phyloP scores from a whole-genome alignment of 1,140 invertebrate species.

The Zophobas atratus region DNA sequence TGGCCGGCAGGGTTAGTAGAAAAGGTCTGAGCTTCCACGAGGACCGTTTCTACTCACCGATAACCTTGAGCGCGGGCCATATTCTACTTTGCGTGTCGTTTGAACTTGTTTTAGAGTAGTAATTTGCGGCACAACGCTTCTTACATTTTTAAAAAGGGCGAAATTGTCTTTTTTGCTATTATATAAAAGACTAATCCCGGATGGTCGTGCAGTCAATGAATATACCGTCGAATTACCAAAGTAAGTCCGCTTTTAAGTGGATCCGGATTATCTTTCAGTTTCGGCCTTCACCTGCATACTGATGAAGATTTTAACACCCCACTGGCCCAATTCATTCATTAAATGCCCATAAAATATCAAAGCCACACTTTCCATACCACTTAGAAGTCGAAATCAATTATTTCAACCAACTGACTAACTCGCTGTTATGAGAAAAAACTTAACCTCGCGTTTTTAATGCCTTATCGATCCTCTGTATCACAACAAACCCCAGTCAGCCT shows the following conservation, averaged over 20 bases:
- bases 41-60: no score
- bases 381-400: slow-evolving; percentile 10
- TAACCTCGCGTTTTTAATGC: slow-evolving; percentile 1
- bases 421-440: not conserved
- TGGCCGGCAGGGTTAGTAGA: no score
- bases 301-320: slow-evolving; percentile 40
- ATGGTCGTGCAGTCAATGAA: slow-evolving; percentile 44
- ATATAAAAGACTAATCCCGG: slow-evolving; percentile 45
- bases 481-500: slow-evolving; percentile 6
- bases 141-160: slow-evolving; percentile 43
- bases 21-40: no score
- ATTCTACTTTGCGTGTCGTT: not conserved
- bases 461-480: not conserved
- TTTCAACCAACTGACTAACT: not conserved
- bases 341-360: slow-evolving; percentile 26
- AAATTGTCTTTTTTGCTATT: slow-evolving; percentile 44
- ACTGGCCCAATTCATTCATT: slow-evolving; percentile 31
- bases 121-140: slow-evolving; percentile 36
- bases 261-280: slow-evolving; percentile 47
- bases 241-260: slow-evolving; percentile 44
- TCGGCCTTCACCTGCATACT: slow-evolving; percentile 30
- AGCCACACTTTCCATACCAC: slow-evolving; percentile 5
- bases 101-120: slow-evolving; percentile 43
- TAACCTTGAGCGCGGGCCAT: no score
- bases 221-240: slow-evolving; percentile 42